phyloP scores from a whole-genome alignment of 2,888 invertebrate species.

The Parnassius glacialis region DNA sequence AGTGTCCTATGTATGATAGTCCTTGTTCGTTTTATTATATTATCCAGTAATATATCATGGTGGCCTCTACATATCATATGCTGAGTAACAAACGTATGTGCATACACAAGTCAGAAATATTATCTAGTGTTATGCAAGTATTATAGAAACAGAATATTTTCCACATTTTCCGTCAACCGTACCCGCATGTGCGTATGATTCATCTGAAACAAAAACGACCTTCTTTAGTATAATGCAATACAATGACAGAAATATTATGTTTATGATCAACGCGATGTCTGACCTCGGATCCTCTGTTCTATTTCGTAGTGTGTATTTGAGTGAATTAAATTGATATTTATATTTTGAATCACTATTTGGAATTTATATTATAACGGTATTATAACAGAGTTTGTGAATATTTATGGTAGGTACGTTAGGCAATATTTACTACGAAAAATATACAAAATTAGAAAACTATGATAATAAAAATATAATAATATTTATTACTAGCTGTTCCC shows the following conservation, averaged over 20 bases:
- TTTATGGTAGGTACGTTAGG: no score
- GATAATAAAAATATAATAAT: no score
- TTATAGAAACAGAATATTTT: slow-evolving; percentile 26
- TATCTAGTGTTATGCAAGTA: slow-evolving; percentile 8
- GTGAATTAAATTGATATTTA: slow-evolving; percentile 7
- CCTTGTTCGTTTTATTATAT: no score
- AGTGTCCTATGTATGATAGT: no score
- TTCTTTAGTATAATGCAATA: slow-evolving; percentile 35
- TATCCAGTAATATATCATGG: no score
- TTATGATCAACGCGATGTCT: slow-evolving; percentile 35
- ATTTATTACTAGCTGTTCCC: no score
- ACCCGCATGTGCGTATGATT: slow-evolving; percentile 44
- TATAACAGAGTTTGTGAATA: no score
- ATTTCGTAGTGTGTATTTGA: slow-evolving; percentile 22
- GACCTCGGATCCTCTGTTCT: slow-evolving; percentile 38
- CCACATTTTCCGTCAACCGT: slow-evolving; percentile 39
- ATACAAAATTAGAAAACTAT: no score
- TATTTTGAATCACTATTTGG: not conserved
- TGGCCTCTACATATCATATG: no score
- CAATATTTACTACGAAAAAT: no score
- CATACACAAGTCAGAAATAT: no score
- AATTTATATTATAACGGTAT: no score
- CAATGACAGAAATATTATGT: slow-evolving; percentile 41
- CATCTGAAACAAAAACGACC: slow-evolving; percentile 50
- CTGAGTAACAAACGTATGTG: not conserved